Conservation (phyloP, 2,888 invertebrate genomes). For the Eilema caniola region DNA sequence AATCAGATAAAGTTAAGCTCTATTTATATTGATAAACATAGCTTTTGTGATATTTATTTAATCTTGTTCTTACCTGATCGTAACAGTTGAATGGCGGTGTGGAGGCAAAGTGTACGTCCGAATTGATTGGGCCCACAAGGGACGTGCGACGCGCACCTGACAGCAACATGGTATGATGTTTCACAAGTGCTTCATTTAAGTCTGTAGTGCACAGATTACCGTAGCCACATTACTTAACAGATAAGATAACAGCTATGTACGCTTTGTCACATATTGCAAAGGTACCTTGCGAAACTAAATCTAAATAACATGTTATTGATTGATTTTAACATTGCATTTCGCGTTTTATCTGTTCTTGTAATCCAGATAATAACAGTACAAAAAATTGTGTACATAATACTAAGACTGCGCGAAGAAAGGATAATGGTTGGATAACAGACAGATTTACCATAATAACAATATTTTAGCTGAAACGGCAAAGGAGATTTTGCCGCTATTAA, state of each 20-base stretch:
- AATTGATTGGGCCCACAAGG: constrained; percentile 55
- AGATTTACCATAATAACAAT: too few species aligned
- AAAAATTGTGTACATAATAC: not conserved
- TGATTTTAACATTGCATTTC: constrained; percentile 28
- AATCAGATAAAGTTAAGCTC: not conserved
- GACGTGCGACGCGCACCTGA: constrained; percentile 76
- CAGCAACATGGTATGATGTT: constrained; percentile 79
- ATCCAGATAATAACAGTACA: not conserved
- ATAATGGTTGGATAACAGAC: not conserved
- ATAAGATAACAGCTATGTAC: constrained; percentile 73
- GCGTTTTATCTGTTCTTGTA: constrained; percentile 21
- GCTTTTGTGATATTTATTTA: not conserved
- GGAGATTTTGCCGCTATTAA: too few species aligned
- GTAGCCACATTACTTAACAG: constrained; percentile 66
- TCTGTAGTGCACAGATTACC: constrained; percentile 63
- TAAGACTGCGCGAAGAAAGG: too few species aligned
- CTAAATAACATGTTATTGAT: constrained; percentile 47
- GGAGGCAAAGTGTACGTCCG: constrained; percentile 48
- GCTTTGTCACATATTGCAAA: constrained; percentile 64
- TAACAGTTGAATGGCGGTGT: constrained; percentile 48
- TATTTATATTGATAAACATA: constrained; percentile 1
- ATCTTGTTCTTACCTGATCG: constrained; percentile 63
- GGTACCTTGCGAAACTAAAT: constrained; percentile 52
- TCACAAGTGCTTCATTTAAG: constrained; percentile 55
- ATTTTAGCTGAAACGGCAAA: too few species aligned